Evolutionary conservation across 1,140 invertebrate species (phyloP).

Genomic region (Orchestia grillus): DNA sequence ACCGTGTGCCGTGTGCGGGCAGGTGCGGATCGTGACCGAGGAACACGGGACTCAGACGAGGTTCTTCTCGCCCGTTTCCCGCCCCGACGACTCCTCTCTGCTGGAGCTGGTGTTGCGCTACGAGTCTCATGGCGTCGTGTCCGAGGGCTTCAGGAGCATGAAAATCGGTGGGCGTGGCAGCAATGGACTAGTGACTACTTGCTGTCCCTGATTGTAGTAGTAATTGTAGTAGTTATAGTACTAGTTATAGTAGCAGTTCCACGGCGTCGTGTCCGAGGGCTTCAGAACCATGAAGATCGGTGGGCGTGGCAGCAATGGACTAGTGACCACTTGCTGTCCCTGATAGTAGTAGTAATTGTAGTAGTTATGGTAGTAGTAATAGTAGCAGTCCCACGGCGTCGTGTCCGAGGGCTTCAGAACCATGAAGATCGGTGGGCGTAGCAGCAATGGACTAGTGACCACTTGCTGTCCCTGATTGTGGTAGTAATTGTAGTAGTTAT

Average conservation of each 20-base stretch:
- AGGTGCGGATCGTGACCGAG: constrained; percentile 51
- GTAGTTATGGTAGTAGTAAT: too few species aligned
- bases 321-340: too few species aligned
- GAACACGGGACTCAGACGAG: constrained; percentile 59
- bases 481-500: too few species aligned
- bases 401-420: constrained; percentile 63
- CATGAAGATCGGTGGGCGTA: constrained; percentile 63
- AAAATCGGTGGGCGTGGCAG: constrained; percentile 65
- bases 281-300: constrained; percentile 64
- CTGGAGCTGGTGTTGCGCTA: constrained; percentile 63
- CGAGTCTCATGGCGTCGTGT: constrained; percentile 63
- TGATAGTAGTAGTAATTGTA: too few species aligned
- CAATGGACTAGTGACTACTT: too few species aligned
- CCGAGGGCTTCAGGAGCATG: constrained; percentile 62
- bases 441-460: too few species aligned
- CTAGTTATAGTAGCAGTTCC: too few species aligned
- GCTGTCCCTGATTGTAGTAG: too few species aligned
- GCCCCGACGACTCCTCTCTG: constrained; percentile 58
- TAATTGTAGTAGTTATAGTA: too few species aligned
- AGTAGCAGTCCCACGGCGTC: constrained; percentile 61
- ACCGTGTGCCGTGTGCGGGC: too few species aligned
- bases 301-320: too few species aligned
- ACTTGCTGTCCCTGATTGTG: too few species aligned
- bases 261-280: constrained; percentile 62
- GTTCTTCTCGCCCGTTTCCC: constrained; percentile 65